Evolutionary conservation across 2,113 vertebrate genomes (phyloP).

Genomic region (Platichthys stellatus): DNA sequence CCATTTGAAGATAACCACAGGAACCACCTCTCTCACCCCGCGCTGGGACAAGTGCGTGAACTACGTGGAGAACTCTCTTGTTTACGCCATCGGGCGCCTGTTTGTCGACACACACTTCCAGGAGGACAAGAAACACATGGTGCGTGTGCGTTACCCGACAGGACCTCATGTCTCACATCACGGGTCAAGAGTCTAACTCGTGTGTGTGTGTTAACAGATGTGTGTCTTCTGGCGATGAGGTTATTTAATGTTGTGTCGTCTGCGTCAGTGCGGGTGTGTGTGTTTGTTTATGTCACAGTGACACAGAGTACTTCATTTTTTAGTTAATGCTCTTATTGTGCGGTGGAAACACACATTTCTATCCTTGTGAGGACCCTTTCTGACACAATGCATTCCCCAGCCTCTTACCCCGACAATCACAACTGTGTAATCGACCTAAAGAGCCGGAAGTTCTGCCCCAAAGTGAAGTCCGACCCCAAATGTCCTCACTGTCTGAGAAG

Average conservation of each 20-base stretch:
- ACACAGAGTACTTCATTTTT: not conserved
- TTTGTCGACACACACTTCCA: conserved; percentile 94
- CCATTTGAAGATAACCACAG: conserved; percentile 87
- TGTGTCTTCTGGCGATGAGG: conserved; percentile 4
- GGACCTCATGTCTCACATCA: not conserved
- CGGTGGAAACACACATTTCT: not conserved
- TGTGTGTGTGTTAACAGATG: conserved; percentile 80
- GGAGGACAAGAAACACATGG: conserved; percentile 98
- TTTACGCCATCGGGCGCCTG: conserved; percentile 91
- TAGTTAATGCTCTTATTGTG: not conserved
- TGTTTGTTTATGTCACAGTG: not conserved
- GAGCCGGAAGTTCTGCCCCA: too few species aligned
- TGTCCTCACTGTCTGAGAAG: not conserved
- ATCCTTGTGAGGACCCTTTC: not conserved
- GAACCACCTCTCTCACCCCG: conserved; percentile 90
- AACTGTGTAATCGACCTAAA: too few species aligned
- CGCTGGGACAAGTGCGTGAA: conserved; percentile 98
- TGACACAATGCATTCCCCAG: too few species aligned
- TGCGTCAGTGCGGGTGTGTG: not conserved
- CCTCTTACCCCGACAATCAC: not conserved
- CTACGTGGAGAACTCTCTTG: conserved; percentile 90
- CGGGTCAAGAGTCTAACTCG: conserved; percentile 40
- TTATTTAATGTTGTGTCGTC: not conserved
- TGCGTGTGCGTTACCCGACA: conserved; percentile 2
- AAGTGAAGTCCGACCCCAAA: not conserved